These are phyloP conservation scores for Anomalospiza imberbis DNA, from an alignment of 2,797 vertebrate genomes.

Conservation along the genomic window DNA sequence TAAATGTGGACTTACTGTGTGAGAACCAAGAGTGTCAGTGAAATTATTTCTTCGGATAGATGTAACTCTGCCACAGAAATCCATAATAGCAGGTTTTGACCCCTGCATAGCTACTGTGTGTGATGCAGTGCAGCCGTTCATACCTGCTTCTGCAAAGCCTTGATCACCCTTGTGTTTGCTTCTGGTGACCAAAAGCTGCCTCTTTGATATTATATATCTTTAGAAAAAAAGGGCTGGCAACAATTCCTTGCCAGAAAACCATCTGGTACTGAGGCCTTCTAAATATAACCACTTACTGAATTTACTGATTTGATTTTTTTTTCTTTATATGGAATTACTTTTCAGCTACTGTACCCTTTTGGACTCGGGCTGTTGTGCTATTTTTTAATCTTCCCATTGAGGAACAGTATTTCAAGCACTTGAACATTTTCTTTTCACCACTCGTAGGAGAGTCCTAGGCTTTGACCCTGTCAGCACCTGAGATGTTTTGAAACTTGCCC, in stretches of 20 bases:
- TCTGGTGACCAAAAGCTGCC: not conserved
- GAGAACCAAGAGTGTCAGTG: not conserved
- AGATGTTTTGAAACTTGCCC: conserved; percentile 10
- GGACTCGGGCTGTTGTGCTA: not conserved
- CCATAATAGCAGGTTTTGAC: not conserved
- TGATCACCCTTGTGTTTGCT: not conserved
- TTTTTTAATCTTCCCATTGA: not conserved
- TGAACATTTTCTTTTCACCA: not conserved
- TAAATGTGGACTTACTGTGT: not conserved
- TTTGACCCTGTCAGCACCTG: not conserved
- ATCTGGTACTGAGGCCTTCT: not conserved
- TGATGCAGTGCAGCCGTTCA: not conserved
- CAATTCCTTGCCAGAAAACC: not conserved
- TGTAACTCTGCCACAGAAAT: not conserved
- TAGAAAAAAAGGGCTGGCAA: not conserved
- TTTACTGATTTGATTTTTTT: not conserved
- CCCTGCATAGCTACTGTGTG: not conserved
- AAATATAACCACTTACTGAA: conserved; percentile 28
- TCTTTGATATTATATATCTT: not conserved
- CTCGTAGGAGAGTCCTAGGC: not conserved
- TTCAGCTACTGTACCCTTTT: not conserved
- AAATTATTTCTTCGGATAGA: not conserved
- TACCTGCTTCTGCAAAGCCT: not conserved
- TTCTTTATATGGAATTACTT: conserved; percentile 42
- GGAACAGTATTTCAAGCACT: conserved; percentile 31